Evolutionary conservation across 2,888 invertebrate species (phyloP).

Genomic region (Acrobasis consociella): DNA sequence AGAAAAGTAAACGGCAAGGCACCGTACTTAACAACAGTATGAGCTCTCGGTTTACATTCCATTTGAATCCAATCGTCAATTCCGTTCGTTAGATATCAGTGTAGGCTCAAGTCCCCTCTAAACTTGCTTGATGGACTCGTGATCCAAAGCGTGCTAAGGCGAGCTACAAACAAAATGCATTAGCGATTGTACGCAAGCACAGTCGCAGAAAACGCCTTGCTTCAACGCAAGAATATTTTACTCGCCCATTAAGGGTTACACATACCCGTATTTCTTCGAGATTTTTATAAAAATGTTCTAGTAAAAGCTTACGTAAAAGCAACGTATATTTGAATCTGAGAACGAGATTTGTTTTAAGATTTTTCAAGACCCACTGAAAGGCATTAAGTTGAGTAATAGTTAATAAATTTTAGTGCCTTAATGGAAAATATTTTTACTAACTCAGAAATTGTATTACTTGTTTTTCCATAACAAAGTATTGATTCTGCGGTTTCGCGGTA

Average conservation of each 20-base stretch:
- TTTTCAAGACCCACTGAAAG: background rate
- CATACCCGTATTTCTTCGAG: background rate
- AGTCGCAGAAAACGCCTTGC: slow-evolving; percentile 4
- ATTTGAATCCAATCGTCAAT: too few species aligned
- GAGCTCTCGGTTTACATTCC: too few species aligned
- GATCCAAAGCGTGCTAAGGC: slow-evolving; percentile 11
- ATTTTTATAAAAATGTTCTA: slow-evolving; percentile 15
- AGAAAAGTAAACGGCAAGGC: too few species aligned
- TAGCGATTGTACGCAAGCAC: slow-evolving; percentile 17
- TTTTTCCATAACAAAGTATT: too few species aligned
- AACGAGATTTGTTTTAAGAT: background rate
- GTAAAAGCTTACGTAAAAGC: slow-evolving; percentile 11
- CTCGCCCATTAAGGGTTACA: slow-evolving; percentile 14
- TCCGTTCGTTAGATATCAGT: background rate
- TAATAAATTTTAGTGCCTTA: background rate
- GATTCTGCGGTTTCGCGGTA: too few species aligned
- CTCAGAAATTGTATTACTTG: background rate
- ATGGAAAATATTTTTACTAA: background rate
- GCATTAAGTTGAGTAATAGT: background rate
- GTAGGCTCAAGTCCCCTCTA: slow-evolving; percentile 14
- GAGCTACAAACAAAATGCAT: slow-evolving; percentile 22
- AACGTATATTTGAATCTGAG: background rate
- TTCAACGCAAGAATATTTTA: slow-evolving; percentile 16
- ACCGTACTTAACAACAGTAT: too few species aligned
- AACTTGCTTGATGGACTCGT: slow-evolving; percentile 23